These are phyloP conservation scores for Charanyca ferruginea DNA, from an alignment of 2,888 invertebrate species.

Conservation along the genomic window DNA sequence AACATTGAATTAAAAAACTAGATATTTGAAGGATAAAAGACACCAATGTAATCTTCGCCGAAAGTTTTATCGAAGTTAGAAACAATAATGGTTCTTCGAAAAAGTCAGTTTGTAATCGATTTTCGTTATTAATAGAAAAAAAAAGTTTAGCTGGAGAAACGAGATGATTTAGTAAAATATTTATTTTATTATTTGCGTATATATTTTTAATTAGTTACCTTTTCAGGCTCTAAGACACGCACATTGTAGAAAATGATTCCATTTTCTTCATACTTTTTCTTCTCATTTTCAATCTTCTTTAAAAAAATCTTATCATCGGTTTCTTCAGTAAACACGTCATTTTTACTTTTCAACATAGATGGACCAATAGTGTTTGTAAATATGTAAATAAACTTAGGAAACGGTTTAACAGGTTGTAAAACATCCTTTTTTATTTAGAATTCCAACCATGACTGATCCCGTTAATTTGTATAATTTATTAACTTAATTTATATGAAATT, in stretches of 20 bases:
- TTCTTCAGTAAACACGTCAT: slow-evolving; percentile 48
- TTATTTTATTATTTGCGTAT: too few relatives aligned
- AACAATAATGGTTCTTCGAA: slow-evolving; percentile 74
- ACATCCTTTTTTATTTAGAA: slow-evolving; percentile 70
- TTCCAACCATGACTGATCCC: slow-evolving; percentile 75
- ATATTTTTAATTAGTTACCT: too few relatives aligned
- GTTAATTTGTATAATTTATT: slow-evolving; percentile 37
- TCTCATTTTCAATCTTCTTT: neutral
- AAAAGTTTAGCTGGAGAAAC: slow-evolving; percentile 53
- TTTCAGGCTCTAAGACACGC: slow-evolving; percentile 24
- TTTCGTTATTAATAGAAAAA: slow-evolving; percentile 49
- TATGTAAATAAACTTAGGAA: slow-evolving; percentile 86
- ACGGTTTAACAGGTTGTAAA: slow-evolving; percentile 85
- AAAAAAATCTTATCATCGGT: slow-evolving; percentile 43
- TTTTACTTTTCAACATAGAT: slow-evolving; percentile 83
- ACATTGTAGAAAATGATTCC: slow-evolving; percentile 6
- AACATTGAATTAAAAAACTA: slow-evolving; percentile 66
- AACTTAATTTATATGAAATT: neutral
- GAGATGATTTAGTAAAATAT: slow-evolving; percentile 3
- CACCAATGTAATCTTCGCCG: slow-evolving; percentile 74
- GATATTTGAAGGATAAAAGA: slow-evolving; percentile 67
- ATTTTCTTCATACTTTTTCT: neutral
- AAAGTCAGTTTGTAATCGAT: slow-evolving; percentile 47
- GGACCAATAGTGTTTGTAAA: slow-evolving; percentile 90
- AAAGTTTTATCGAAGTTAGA: slow-evolving; percentile 70